Base-by-base conservation (phyloP, 2,113 vertebrate genomes). In the Acanthisitta chloris region DNA sequence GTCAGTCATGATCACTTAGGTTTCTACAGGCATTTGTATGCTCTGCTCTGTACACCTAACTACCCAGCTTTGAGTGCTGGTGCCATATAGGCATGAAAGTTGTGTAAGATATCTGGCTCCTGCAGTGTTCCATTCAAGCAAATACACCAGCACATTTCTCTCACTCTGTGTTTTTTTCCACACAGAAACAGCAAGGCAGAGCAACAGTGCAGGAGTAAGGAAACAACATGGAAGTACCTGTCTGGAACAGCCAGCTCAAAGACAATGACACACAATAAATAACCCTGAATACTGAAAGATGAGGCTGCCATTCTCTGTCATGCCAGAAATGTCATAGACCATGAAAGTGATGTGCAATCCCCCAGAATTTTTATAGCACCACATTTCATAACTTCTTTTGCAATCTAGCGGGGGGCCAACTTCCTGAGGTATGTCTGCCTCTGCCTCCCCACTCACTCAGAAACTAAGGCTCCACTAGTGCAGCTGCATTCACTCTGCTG, bases 261-360 rank as follows among this genome's bases (percentile, higher is more conserved):
- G 57, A 46, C 65, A 90, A 21, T 10, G 23, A 34, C 59, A 52
- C 25, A 65, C 28, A 61, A 20, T 73, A 86, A 94, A 91, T 85
- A 85, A 91, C 8, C 17, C 33, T 23, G 23, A 94, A 52, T n/a
- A 45, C 57, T 57, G 57, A 66, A 77, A 92, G 49, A 73, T 42
- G 34, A 36, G 29, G 14, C 64, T 88, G 51, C 36, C 66, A 29
- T 72, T 82, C 52, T 80, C 42, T 31, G 48, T 71, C 82, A 69
- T 8, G 33, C 49, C 58, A 92, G 36, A 82, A 94, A 80, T 29
- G 8, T 52, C 71, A 90, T 70, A 90, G 93, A 86, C 57, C 42
- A 73, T 48, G 80, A 52, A n/a, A 93, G 28, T 59, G 40, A 57
- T 0, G 2, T 31, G 78, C 6, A 8, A 55, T 12, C 18, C 26